Conservation (phyloP, 2,113 vertebrate species). For the Pseudorectes ferrugineus region DNA sequence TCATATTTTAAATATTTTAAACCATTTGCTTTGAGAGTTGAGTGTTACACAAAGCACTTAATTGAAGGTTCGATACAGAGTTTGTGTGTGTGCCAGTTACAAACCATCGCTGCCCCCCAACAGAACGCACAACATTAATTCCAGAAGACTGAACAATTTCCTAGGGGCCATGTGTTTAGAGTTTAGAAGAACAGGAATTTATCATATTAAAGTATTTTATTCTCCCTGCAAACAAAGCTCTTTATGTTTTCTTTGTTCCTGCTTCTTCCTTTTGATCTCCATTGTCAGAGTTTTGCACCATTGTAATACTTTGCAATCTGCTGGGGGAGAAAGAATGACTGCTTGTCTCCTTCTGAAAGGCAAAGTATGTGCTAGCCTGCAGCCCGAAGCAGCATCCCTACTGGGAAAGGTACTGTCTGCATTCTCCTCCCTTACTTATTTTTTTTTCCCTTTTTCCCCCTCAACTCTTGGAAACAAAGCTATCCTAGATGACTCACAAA, state of each 20-base stretch:
- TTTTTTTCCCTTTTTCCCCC: background rate
- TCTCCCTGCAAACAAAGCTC: constrained; percentile 7
- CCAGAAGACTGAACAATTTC: constrained; percentile 37
- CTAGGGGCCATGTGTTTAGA: constrained; percentile 46
- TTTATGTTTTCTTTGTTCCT: constrained; percentile 35
- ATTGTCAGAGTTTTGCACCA: constrained; percentile 15
- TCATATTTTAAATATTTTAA: background rate
- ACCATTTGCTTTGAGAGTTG: background rate
- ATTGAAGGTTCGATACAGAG: background rate
- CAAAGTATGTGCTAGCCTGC: background rate
- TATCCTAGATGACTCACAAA: constrained; percentile 33
- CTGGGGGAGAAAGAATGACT: constrained; percentile 14
- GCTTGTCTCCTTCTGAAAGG: constrained; percentile 28
- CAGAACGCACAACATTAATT: constrained; percentile 30
- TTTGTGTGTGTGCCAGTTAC: background rate
- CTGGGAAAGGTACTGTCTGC: constrained; percentile 60
- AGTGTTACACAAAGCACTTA: background rate
- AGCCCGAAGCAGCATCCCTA: constrained; percentile 22
- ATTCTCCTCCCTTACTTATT: background rate
- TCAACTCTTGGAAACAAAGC: constrained; percentile 55
- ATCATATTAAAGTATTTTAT: constrained; percentile 2
- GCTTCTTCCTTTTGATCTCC: constrained; percentile 41
- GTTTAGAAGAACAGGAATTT: constrained; percentile 5
- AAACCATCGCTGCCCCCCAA: background rate
- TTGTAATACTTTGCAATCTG: constrained; percentile 28